Percentiles rank a stretch among this genome's conserved stretches.
Conservation (phyloP, 2,797 vertebrate genomes). For the Crenichthys baileyi region DNA sequence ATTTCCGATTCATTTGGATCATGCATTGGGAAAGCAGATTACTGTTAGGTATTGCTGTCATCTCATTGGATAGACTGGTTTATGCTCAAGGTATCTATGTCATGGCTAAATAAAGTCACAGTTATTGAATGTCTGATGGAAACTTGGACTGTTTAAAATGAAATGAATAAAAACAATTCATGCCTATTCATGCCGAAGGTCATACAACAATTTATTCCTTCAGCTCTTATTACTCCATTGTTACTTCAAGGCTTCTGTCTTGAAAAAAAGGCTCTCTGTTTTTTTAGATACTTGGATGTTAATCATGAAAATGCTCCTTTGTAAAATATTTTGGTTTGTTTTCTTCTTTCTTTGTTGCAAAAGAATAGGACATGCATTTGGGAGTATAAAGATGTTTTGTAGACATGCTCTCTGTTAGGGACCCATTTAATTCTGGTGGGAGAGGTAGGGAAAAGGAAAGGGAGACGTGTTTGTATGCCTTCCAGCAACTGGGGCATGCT, state of each 20-base stretch:
- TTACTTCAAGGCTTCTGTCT: constrained; percentile 14
- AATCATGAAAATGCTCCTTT: not conserved
- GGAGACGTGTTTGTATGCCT: constrained; percentile 68
- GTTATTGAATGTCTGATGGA: constrained; percentile 42
- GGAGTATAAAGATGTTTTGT: constrained; percentile 52
- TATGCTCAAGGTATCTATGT: constrained; percentile 23
- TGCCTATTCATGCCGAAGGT: constrained; percentile 53
- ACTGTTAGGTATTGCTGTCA: constrained; percentile 7
- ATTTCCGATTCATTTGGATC: too few relatives aligned
- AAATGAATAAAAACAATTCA: not conserved
- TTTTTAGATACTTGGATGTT: not conserved
- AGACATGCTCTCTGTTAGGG: constrained; percentile 48
- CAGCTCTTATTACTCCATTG: constrained; percentile 32
- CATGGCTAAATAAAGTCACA: constrained; percentile 40
- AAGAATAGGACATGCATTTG: constrained; percentile 51
- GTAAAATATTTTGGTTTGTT: not conserved
- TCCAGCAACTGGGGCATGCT: constrained; percentile 67
- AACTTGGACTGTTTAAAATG: not conserved
- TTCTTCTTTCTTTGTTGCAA: constrained; percentile 40
- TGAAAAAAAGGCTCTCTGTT: not conserved
- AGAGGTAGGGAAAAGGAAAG: constrained; percentile 35
- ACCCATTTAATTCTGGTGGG: constrained; percentile 55
- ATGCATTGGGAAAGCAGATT: too few relatives aligned
- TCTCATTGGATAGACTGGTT: constrained; percentile 21
- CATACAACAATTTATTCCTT: constrained; percentile 43